Base-by-base conservation (phyloP, 2,888 invertebrate species). In the Tribolium freemani region DNA sequence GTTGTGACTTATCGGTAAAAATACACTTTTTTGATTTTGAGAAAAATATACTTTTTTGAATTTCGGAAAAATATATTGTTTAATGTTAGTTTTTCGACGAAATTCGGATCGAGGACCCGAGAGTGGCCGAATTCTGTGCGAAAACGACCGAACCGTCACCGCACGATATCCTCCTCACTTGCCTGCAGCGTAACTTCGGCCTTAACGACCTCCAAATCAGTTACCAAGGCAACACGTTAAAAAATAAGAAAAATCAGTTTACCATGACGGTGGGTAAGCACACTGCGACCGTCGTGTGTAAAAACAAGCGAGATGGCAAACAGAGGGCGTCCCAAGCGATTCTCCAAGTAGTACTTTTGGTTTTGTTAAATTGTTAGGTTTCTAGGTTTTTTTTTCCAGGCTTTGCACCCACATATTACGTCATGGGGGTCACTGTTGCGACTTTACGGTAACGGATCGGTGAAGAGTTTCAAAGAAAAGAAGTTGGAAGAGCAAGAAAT, bases 71-170 rank as follows among this genome's bases (percentile, higher is more conserved):
- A n/a, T n/a, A n/a, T n/a, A n/a, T n/a, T n/a, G n/a, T n/a, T n/a
- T n/a, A n/a, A n/a, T n/a, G 16, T 16, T 75, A 93, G 91, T 96
- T 96, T 83, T 97, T 97, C 85, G 98, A 99, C 88, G 94, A 95
- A 86, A 95, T 99, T 77, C 92, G 93, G 78, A 95, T 99, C 68
- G 95, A 95, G 84, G 98, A 99, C 89, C 96, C 97, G 0, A 91
- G 98, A 76, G 95, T 99, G 26, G 92, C 94, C 51, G 97, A 98
- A 87, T 94, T 98, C 86, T 98, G 98, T 87, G 93, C 94, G n/a
- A 96, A 96, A 85, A 96, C 97, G 0, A 97, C 97, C 56, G 98
- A 98, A 87, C 97, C 97, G 0, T 93, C 95, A 6, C 99, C 99
- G 0, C 98, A 96, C 88, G 94, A 96, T 78, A 95, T 98, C 75